Evolutionary conservation across 2,113 vertebrate species (phyloP), one percentile per base, ranked within the genome.

Genomic region (Sitta europaea): DNA sequence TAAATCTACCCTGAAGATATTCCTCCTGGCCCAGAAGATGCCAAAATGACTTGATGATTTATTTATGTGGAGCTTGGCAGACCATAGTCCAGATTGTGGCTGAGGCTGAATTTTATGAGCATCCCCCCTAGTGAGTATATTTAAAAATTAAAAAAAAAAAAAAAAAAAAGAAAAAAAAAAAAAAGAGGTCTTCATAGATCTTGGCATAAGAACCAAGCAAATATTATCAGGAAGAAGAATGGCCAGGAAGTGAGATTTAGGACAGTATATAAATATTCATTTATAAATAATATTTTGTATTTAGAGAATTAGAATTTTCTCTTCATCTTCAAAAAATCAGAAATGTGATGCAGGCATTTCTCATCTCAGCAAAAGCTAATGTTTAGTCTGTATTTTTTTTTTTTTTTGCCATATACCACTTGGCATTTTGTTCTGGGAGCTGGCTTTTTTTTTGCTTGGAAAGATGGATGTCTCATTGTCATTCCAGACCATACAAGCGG

Each of bases 41-140:
- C 97, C 97, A 98, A 97, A 97, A 98, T 96, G 97, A 98, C 98
- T 98, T 83, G 92, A 97, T 98, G 98, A 98, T 98, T 98, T 98
- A 98, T 98, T 97, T 98, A 97, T 96, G 96, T 92, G 87, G 95
- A 96, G 94, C 94, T 97, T 98, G 98, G 98, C 98, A 98, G 98
- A 96, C 97, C 95, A 92, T 95, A 96, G 95, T 97, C 97, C 98
- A 98, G 98, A 98, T 94, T 98, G 98, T 97, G 97, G 95, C 96
- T 97, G 97, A 97, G 97, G 84, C 94, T 97, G 96, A 97, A 97
- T 98, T 98, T 98, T 97, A 98, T 98, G 97, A 98, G 96, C 92
- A 87, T 98, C 97, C 70, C 94, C 96, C 96, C 96, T 94, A 96
- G 97, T 97, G 96, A 97, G 90, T 91, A 95, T 96, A 97, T 97